Base-by-base conservation (phyloP, 1,140 invertebrate species). In the Antheraea mylitta region DNA sequence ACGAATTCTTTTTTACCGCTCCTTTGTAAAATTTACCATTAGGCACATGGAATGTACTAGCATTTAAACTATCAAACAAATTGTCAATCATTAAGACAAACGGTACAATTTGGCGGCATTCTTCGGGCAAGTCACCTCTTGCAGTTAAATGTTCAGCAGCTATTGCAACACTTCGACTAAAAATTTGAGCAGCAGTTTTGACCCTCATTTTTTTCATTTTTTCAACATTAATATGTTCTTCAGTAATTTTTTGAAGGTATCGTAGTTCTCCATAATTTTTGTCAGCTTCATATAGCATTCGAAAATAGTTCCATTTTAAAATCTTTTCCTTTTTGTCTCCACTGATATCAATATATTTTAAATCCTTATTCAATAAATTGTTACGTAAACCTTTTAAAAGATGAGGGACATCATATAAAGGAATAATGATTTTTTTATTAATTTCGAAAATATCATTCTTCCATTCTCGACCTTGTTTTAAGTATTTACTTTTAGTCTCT, bases 341-440 rank as follows among this genome's bases (percentile, higher is more conserved):
- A 38, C 9, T 38, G 5, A 38, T 38, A 38, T 38, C 37, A 38
- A 5, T 38, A 9, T 38, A 38, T 38, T 38, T 38, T 38, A 38
- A 38, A 9, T 38, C 37, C 37, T 38, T 38, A 58, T 58, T 58
- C 3, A 79, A 7, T 30, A 78, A 36, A 75, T 83, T 83, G 64
- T 79, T 77, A 66, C 73, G 42, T 4, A 78, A 22, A 8, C 74
- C 71, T 68, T 83, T 81, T 30, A 79, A 68, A 45, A 79, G 36
- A 67, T 81, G 77, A 48, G 77, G 79, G 7, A 64, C 64, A 65
- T 81, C 76, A 77, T 64, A 80, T 42, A 77, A 19, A 9, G 70
- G 72, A 3, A 79, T 66, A 13, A 75, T 74, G 30, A 53, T 67
- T 45, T 80, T 53, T 8, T 71, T 61, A 8, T n/a, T n/a, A n/a